Evolutionary conservation across 2,888 invertebrate genomes (phyloP), one percentile per base, ranked within the genome.

Genomic region (Parnassius glacialis): DNA sequence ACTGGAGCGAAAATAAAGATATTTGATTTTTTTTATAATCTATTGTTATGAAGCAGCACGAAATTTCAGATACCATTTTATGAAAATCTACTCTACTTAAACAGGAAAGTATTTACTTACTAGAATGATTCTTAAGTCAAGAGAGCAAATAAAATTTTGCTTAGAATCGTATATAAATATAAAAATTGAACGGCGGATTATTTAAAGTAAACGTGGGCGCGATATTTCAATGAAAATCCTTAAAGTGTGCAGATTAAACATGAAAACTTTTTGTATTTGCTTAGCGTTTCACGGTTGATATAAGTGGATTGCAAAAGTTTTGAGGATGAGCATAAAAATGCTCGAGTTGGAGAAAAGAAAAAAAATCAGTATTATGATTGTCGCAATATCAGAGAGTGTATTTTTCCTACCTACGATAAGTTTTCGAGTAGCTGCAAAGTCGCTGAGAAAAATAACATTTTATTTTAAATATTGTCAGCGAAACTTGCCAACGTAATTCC

Each of bases 241-340:
- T 84, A 88, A 86, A 88, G 84, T 80, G 83, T 78, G 83, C 76
- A 87, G 89, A 90, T 91, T 90, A 90, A 89, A 87, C 84, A 84
- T 79, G 81, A 80, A 80, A 90, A 90, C 77, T 90, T 91, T 91
- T 89, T 89, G 87, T 90, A 85, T 91, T 90, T 90, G 85, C 87
- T 87, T 88, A 85, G 83, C 85, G 83, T 84, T 87, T 87, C 88
- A 87, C 85, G 83, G 86, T 83, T 89, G 90, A 90, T 89, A 87
- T 90, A 90, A 91, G 90, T 90, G 90, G 86, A 91, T 91, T 91
- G 90, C 89, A 81, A 91, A 91, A 90, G 90, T 91, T 91, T 81
- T 68, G 74, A 82, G 87, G 88, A 90, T 87, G 88, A 86, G 88
- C 85, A 89, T 88, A 89, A 90, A 88, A 90, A 87, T 86, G 80